phyloP scores from a whole-genome alignment of 2,888 invertebrate genomes.

The Tillus elongatus region DNA sequence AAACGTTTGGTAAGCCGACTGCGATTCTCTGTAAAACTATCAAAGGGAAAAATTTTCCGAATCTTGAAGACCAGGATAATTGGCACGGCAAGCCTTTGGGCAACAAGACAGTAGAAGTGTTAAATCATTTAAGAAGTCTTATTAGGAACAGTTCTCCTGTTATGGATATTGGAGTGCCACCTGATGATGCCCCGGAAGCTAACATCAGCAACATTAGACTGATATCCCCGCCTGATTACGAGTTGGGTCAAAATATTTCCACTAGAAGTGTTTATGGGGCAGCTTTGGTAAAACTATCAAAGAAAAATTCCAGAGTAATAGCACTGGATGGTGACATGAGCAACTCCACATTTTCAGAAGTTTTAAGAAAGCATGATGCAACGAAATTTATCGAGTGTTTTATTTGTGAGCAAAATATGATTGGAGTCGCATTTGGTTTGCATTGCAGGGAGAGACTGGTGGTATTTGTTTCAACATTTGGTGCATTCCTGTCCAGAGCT shows the following conservation, averaged over 20 bases:
- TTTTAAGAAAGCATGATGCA: constrained; percentile 63
- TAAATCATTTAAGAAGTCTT: constrained; percentile 54
- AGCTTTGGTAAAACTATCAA: constrained; percentile 78
- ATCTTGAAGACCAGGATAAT: constrained; percentile 84
- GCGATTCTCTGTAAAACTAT: constrained; percentile 91
- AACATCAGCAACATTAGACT: constrained; percentile 62
- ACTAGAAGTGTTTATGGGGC: constrained; percentile 91
- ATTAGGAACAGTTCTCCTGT: constrained; percentile 58
- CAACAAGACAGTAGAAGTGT: constrained; percentile 60
- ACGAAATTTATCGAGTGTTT: constrained; percentile 89
- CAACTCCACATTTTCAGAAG: constrained; percentile 95
- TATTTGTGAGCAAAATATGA: constrained; percentile 97
- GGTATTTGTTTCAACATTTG: constrained; percentile 93
- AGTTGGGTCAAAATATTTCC: constrained; percentile 65
- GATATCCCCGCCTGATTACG: constrained; percentile 73
- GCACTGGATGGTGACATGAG: constrained; percentile 96
- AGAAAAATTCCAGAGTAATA: constrained; percentile 68
- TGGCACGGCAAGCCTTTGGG: constrained; percentile 98
- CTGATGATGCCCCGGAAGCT: constrained; percentile 60
- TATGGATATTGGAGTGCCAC: constrained; percentile 44
- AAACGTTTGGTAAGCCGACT: constrained; percentile 72
- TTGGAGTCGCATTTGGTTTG: constrained; percentile 90
- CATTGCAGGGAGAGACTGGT: constrained; percentile 89
- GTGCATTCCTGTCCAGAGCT: constrained; percentile 91
- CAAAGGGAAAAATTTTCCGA: constrained; percentile 83